Percentiles rank a stretch among this genome's conserved stretches.
phyloP scores from a whole-genome alignment of 92 coral and sea anemone genomes.

The Pocillopora grandis region DNA sequence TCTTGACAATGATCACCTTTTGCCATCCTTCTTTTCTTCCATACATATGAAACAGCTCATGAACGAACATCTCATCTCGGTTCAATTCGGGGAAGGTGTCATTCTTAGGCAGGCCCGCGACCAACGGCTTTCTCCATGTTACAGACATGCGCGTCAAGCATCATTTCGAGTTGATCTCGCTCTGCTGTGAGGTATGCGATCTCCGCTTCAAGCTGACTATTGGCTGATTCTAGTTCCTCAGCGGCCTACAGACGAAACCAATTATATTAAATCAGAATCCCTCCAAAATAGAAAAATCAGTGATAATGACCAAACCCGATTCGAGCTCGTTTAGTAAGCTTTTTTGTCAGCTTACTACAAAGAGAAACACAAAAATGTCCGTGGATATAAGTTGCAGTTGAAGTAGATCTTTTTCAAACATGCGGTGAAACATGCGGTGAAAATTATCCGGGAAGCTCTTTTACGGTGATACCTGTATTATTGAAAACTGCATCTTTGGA shows the following conservation, averaged over 20 bases:
- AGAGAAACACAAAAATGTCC: too few species aligned
- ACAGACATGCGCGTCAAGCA: conserved; percentile 87
- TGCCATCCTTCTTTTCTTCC: too few species aligned
- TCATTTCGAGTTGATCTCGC: conserved; percentile 77
- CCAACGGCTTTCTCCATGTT: conserved; percentile 63
- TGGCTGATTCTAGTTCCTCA: conserved; percentile 89
- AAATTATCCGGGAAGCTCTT: too few species aligned
- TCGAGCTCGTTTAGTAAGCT: background rate
- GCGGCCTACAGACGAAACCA: conserved; percentile 58
- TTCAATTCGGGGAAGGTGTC: background rate
- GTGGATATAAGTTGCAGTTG: too few species aligned
- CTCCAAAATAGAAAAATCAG: background rate
- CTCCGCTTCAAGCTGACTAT: conserved; percentile 86
- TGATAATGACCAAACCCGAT: too few species aligned
- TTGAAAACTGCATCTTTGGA: too few species aligned
- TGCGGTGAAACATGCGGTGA: too few species aligned
- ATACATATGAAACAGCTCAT: background rate
- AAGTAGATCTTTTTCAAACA: too few species aligned
- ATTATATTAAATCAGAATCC: background rate
- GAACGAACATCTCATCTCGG: background rate
- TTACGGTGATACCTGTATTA: too few species aligned
- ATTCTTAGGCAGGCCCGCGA: conserved; percentile 71
- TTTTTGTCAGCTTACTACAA: background rate
- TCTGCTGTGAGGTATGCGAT: conserved; percentile 87
- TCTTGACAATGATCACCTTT: too few species aligned